phyloP scores from a whole-genome alignment of 2,113 vertebrate genomes.

The Philantomba maxwellii region DNA sequence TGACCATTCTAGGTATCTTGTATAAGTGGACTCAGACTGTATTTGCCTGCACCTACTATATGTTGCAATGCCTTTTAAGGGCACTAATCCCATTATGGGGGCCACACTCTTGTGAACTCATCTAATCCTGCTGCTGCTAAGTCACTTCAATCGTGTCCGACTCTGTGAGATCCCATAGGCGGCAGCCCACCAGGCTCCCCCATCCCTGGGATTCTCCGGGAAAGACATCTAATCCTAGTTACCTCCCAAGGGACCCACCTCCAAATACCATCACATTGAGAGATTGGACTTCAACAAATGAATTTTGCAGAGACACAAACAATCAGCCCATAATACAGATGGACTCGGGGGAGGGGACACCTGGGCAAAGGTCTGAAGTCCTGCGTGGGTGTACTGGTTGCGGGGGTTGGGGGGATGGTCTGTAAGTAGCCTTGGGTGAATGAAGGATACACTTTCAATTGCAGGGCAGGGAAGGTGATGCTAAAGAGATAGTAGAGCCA shows the following conservation, averaged over 20 bases:
- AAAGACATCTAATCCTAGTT: neutral
- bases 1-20: neutral
- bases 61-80: neutral
- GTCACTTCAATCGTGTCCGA: too few species aligned
- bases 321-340: neutral
- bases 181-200: too few species aligned
- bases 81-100: neutral
- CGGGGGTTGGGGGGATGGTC: neutral
- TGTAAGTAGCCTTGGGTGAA: neutral
- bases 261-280: neutral
- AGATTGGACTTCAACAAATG: neutral
- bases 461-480: too few species aligned
- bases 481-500: neutral
- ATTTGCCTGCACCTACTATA: neutral
- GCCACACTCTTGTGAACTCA: neutral
- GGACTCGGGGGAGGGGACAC: neutral
- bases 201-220: too few species aligned
- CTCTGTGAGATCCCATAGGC: too few species aligned
- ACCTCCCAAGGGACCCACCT: neutral
- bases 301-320: neutral
- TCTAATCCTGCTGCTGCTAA: neutral
- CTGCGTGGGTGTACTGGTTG: fast-evolving
- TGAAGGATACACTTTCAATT: neutral
- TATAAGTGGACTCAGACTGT: neutral
- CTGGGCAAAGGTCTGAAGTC: neutral